Conservation (phyloP, 2,888 invertebrate species). For the Sinelater perroti region DNA sequence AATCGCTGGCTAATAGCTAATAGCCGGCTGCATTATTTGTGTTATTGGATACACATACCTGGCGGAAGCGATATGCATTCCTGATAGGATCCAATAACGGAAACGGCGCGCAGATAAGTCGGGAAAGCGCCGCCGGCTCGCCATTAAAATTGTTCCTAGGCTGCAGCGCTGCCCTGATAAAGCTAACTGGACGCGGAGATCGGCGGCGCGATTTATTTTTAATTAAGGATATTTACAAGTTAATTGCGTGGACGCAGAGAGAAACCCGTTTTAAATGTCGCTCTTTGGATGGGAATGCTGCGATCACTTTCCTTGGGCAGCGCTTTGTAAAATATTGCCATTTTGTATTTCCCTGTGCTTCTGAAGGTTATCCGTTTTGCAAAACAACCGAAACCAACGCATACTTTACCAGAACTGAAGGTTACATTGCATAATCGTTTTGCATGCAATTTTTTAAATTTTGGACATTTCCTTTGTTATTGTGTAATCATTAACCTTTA, state of each 20-base stretch:
- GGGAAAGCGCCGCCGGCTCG: not conserved
- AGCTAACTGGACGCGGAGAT: not conserved
- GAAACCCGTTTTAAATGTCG: not conserved
- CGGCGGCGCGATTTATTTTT: conserved; percentile 1
- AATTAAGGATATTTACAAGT: conserved; percentile 9
- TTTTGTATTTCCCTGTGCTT: too few species aligned
- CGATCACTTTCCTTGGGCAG: too few species aligned
- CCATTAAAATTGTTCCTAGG: conserved; percentile 13
- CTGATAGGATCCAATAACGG: conserved; percentile 19
- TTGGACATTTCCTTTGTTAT: too few species aligned
- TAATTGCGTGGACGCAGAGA: not conserved
- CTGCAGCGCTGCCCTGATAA: conserved; percentile 1
- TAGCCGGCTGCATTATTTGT: conserved; percentile 20
- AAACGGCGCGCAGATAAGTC: conserved; percentile 10
- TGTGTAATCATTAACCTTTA: too few species aligned
- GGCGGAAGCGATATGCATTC: conserved; percentile 23
- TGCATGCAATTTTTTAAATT: too few species aligned
- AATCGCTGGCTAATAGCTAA: too few species aligned
- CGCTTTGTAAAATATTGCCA: too few species aligned
- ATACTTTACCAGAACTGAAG: too few species aligned
- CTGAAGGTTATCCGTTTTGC: too few species aligned
- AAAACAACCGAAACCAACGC: too few species aligned
- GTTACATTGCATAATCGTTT: too few species aligned
- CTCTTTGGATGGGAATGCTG: not conserved
- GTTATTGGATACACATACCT: conserved; percentile 20